These are phyloP conservation scores for Moxostoma hubbsi DNA, from an alignment of 2,797 vertebrate species.

Conservation along the genomic window DNA sequence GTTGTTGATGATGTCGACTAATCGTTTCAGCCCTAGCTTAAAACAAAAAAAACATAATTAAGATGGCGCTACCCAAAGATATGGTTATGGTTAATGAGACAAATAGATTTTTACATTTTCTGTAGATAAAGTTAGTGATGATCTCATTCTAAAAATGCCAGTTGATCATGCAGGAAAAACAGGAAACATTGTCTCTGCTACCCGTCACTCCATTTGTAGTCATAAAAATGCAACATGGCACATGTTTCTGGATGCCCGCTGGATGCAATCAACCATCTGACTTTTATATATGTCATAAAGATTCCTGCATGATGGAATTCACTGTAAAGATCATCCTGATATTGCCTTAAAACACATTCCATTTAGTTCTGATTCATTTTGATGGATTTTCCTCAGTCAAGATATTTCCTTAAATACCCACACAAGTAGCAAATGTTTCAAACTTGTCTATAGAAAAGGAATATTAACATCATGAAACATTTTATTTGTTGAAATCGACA, in stretches of 20 bases:
- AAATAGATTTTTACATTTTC: not conserved
- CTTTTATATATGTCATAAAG: no score
- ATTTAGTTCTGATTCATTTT: not conserved
- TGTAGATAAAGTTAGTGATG: no score
- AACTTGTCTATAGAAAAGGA: not conserved
- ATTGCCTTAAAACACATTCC: no score
- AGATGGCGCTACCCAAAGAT: not conserved
- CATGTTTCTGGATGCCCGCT: not conserved
- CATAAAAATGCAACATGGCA: not conserved
- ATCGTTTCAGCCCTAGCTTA: not conserved
- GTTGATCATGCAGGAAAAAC: no score
- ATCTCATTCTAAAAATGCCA: no score
- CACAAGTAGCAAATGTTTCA: conserved; percentile 7
- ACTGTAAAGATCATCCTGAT: no score
- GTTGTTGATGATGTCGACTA: no score
- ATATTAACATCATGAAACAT: not conserved
- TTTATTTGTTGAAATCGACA: no score
- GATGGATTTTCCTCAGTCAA: conserved; percentile 32
- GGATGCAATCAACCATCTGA: conserved; percentile 3
- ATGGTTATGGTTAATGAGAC: not conserved
- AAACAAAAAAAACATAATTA: not conserved
- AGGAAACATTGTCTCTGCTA: not conserved
- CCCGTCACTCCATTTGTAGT: not conserved
- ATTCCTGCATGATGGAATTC: no score
- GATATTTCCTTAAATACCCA: conserved; percentile 15